Conservation (phyloP, 2,888 invertebrate genomes). For the Stomorhina lunata region DNA sequence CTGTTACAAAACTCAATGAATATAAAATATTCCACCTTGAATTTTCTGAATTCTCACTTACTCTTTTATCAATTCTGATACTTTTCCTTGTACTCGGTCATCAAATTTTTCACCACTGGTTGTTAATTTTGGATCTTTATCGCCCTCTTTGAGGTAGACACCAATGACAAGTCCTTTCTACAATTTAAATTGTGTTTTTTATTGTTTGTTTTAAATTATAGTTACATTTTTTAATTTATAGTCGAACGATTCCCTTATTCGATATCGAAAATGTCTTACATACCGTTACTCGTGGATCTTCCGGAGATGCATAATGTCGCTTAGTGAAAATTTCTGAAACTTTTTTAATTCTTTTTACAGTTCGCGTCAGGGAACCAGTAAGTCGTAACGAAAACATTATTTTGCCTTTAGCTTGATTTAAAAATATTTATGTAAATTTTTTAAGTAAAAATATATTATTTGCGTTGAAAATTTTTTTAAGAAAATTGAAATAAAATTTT, state of each 20-base stretch:
- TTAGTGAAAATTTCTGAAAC: not conserved
- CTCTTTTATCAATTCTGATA: conserved; percentile 80
- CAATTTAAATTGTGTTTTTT: not conserved
- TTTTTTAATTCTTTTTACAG: conserved; percentile 53
- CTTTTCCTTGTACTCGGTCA: conserved; percentile 80
- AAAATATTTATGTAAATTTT: conserved; percentile 61
- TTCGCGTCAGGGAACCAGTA: conserved; percentile 59
- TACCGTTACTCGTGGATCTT: conserved; percentile 68
- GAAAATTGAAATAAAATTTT: conserved; percentile 66
- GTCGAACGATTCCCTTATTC: no score
- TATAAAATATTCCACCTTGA: not conserved
- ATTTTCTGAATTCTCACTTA: conserved; percentile 67
- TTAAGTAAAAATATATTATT: conserved; percentile 56
- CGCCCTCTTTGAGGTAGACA: conserved; percentile 80
- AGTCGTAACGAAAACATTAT: conserved; percentile 66
- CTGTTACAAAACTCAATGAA: conserved; percentile 44
- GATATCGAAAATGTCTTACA: no score
- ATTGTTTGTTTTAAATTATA: no score
- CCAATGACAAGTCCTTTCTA: conserved; percentile 82
- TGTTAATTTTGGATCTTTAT: conserved; percentile 80
- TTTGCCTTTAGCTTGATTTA: conserved; percentile 50
- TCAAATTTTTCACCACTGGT: conserved; percentile 81
- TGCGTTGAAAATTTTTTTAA: conserved; percentile 65
- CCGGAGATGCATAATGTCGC: conserved; percentile 56
- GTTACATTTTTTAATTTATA: no score